Base-by-base conservation (phyloP, 2,113 vertebrate species). In the Benitochromis conjunctus region DNA sequence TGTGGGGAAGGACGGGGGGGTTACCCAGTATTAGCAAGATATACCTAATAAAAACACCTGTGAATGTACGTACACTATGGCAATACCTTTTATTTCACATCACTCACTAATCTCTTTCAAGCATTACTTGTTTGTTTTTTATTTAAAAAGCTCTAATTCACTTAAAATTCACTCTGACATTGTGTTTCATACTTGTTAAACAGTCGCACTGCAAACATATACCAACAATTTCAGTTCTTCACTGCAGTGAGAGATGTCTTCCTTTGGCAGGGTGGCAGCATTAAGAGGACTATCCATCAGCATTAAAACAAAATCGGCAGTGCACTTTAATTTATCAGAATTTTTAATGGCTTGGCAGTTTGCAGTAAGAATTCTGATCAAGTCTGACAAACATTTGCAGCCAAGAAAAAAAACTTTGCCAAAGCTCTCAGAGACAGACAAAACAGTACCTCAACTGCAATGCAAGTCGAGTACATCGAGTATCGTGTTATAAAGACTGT, bases 271-370 rank as follows among this genome's bases (percentile, higher is more conserved):
- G 1, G 34, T 56, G 9, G 43, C 62, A 78, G 81, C 82, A 83
- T 54, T 55, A 56, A 84, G 41, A 58, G 56, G 43, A 48, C 60
- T 77, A 85, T 90, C 79, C 54, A 46, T 86, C 78, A 85, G 53
- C 66, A 81, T 87, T 90, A 88, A 87, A 87, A 64, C 58, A 31
- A 76, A 55, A 90, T 82, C 46, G 74, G 62, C 53, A 51, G 76
- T 21, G 51, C 84, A 87, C 77, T 87, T 86, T 71, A 85, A 88
- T 89, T 81, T 77, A 89, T 88, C 69, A 78, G 81, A 16, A 64
- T 41, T 51, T 90, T 79, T 54, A 91, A 88, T 76, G 43, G 53
- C 74, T 82, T 21, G 79, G 80, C 81, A 84, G 69, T 56, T 84
- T n/a, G 57, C 56, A 76, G 55, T 19, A 34, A 31, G 26, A 79